Evolutionary conservation across 1,140 invertebrate genomes (phyloP).

Genomic region (Manduca sexta): DNA sequence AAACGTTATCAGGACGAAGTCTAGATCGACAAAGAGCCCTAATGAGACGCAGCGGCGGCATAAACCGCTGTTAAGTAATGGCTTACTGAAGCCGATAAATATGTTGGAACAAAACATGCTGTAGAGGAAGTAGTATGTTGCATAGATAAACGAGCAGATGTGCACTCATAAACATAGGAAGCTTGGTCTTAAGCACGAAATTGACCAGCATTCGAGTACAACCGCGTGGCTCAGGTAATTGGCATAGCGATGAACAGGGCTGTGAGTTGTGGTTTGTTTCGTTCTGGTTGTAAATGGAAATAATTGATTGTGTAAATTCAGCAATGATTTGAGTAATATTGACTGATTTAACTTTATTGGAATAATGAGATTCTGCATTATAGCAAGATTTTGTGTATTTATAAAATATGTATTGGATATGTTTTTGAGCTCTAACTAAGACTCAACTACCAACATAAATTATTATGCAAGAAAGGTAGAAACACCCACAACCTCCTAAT

Average conservation of each 20-base stretch:
- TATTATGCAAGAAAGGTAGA: too few relatives aligned
- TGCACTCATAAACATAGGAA: slow-evolving; percentile 49
- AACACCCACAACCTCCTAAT: too few relatives aligned
- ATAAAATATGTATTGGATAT: too few relatives aligned
- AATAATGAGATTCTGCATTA: too few relatives aligned
- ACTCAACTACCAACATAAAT: too few relatives aligned
- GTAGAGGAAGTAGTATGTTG: slow-evolving; percentile 59
- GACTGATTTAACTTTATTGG: too few relatives aligned
- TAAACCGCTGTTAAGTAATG: slow-evolving; percentile 48
- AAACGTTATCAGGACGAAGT: slow-evolving; percentile 39
- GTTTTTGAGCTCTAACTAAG: too few relatives aligned
- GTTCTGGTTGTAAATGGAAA: too few relatives aligned
- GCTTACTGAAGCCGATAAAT: slow-evolving; percentile 43
- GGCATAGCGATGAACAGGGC: slow-evolving; percentile 16
- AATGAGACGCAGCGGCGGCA: slow-evolving; percentile 45
- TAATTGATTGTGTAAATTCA: too few relatives aligned
- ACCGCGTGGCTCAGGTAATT: slow-evolving; percentile 59
- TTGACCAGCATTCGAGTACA: slow-evolving; percentile 54
- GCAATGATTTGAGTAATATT: too few relatives aligned
- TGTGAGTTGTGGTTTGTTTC: neutral
- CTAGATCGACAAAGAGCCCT: slow-evolving; percentile 38
- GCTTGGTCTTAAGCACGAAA: slow-evolving; percentile 46
- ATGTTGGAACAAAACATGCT: slow-evolving; percentile 63
- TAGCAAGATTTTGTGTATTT: too few relatives aligned
- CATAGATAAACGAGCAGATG: slow-evolving; percentile 49